Evolutionary conservation across 2,113 vertebrate species (phyloP).

Genomic region (Microcebus jonahi): DNA sequence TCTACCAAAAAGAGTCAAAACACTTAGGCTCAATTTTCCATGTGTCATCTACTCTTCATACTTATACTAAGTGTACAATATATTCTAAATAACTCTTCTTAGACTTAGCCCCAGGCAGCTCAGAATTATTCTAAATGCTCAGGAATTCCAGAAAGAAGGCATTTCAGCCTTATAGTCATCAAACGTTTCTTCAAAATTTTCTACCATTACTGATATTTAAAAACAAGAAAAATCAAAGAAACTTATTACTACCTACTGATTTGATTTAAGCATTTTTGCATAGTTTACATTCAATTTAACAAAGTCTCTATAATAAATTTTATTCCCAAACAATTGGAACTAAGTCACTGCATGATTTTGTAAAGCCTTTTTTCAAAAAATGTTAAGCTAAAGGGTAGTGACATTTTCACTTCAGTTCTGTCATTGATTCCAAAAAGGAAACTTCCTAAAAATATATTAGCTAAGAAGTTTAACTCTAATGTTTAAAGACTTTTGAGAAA

Average conservation of each 20-base stretch:
- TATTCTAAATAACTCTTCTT: not conserved
- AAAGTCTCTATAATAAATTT: not conserved
- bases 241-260: not conserved
- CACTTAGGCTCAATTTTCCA: not conserved
- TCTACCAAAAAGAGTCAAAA: not conserved
- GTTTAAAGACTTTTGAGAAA: constrained; percentile 26
- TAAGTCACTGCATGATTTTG: not conserved
- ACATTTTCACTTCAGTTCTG: not conserved
- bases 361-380: not conserved
- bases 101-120: not conserved
- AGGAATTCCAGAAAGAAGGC: not conserved
- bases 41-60: not conserved
- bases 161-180: not conserved
- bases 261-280: not conserved
- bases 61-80: not conserved
- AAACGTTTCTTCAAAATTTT: not conserved
- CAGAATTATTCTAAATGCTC: not conserved
- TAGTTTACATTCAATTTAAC: not conserved
- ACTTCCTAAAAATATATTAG: not conserved
- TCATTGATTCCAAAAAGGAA: not conserved
- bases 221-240: not conserved
- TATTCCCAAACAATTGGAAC: not conserved
- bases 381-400: not conserved
- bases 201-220: not conserved
- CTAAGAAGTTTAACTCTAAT: not conserved